Base-by-base conservation (phyloP, 1,140 invertebrate species). In the Grapholita molesta region DNA sequence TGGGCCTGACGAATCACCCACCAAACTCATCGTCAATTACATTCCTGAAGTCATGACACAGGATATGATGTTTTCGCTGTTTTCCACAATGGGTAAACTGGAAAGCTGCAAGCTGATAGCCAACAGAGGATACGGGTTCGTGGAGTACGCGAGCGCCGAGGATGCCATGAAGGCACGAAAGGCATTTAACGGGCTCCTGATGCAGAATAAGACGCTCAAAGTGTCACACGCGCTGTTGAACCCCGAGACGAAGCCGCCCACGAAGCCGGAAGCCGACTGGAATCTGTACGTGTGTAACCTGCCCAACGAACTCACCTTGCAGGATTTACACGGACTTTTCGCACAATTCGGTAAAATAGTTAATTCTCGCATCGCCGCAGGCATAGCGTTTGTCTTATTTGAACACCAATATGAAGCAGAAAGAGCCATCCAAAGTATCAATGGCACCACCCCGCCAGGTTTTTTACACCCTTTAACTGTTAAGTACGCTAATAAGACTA, bases 31-130 rank as follows among this genome's bases (percentile, higher is more conserved):
- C 78, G 90, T 93, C 83, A 93, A 93, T 88, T 93, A 93, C 84
- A 92, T 93, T 86, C 92, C 92, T 78, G 92, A 93, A 89, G 88
- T 92, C 78, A 93, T 93, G 92, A 92, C 90, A 75, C 92, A 93
- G 89, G 90, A 92, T 82, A 92, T 92, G 90, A 92, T 93, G 91
- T 92, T 92, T 75, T 92, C 91, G 68, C 79, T 93, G 80, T 93
- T 93, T 85, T 91, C 91, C 61, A 92, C 91, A 71, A 92, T 93
- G 91, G 92, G 92, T 81, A 92, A 93, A 89, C 87, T 93, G 83
- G 92, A 93, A 89, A 92, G 91, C 85, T 93, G 92, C 86, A 93
- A 93, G 87, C 85, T 93, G 84, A 93, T 93, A 86, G 86, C 90
- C 70, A 93, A 93, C 80, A 86, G 91, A 84, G 92, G 92, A 80